phyloP scores from a whole-genome alignment of 2,797 vertebrate species.

The Austrolebias charrua region DNA sequence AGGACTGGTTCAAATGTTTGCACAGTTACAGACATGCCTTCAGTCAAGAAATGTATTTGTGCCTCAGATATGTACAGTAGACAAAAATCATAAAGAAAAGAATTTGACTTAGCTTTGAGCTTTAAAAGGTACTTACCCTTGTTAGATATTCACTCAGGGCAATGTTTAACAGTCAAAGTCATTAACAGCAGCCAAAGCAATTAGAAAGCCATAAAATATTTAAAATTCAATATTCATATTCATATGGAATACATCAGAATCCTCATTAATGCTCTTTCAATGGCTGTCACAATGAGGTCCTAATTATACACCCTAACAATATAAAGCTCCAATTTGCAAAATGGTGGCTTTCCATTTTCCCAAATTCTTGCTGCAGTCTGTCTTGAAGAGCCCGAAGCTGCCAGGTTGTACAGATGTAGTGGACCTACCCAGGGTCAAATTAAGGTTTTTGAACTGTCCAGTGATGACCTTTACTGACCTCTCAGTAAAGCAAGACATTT shows the following conservation, averaged over 20 bases:
- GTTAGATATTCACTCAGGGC: conserved; percentile 54
- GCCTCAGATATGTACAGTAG: conserved; percentile 47
- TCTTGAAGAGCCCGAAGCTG: conserved; percentile 50
- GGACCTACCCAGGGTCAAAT: too few species aligned
- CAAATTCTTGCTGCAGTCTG: conserved; percentile 52
- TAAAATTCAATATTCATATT: conserved; percentile 77
- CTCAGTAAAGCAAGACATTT: too few species aligned
- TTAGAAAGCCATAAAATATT: conserved; percentile 79
- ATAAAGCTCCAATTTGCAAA: conserved; percentile 72
- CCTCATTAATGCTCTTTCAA: conserved; percentile 75
- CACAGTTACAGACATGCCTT: conserved; percentile 67
- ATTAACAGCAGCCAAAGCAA: conserved; percentile 72
- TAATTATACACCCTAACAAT: conserved; percentile 78
- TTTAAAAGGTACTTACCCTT: conserved; percentile 46
- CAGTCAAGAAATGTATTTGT: conserved; percentile 52
- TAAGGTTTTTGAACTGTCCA: too few species aligned
- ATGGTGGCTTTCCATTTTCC: conserved; percentile 55
- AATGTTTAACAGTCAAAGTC: conserved; percentile 66
- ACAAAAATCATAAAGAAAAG: conserved; percentile 34
- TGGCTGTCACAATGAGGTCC: conserved; percentile 72
- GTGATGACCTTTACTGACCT: too few species aligned
- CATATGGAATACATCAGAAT: conserved; percentile 74
- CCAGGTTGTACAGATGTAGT: conserved; percentile 51
- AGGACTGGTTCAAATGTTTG: conserved; percentile 68
- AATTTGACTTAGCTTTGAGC: conserved; percentile 27